phyloP scores from a whole-genome alignment of 2,113 vertebrate genomes.

The Henicopernis longicauda region DNA sequence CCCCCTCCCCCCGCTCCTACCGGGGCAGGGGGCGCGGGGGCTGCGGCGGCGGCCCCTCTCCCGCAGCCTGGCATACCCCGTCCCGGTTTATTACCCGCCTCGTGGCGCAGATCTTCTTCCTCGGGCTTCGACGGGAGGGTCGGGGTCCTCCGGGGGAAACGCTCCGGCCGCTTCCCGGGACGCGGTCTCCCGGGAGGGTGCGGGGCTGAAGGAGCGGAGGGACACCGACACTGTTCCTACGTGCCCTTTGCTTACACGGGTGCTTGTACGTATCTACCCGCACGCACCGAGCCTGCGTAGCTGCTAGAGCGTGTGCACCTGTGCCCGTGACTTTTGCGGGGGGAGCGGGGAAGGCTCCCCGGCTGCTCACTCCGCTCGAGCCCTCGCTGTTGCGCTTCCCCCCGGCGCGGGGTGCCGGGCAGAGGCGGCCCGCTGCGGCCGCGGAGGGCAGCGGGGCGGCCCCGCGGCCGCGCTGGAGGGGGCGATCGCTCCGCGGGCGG shows the following conservation, averaged over 20 bases:
- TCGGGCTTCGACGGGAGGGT: neutral
- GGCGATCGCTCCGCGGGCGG: neutral
- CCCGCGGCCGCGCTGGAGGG: neutral
- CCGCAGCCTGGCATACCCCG: neutral
- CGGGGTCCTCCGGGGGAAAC: neutral
- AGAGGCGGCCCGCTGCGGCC: neutral
- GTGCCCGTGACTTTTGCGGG: neutral
- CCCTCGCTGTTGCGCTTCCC: neutral
- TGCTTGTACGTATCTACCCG: neutral
- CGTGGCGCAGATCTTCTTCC: neutral
- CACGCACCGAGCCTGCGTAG: rapidly evolving
- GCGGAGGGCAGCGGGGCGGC: no score
- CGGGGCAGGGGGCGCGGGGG: neutral
- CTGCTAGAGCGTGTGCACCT: neutral
- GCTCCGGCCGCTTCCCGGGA: neutral
- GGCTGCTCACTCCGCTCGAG: neutral
- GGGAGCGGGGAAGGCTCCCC: neutral
- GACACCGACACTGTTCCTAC: neutral
- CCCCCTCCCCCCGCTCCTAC: no score
- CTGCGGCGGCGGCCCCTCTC: neutral
- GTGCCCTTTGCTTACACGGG: neutral
- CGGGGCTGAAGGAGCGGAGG: no score
- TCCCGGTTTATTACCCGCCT: neutral
- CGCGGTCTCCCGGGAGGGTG: no score
- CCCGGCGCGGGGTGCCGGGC: neutral